Evolutionary conservation across 2,888 invertebrate species (phyloP), one percentile per base, ranked within the genome.

Genomic region (Drosophila nr. perissopoda): DNA sequence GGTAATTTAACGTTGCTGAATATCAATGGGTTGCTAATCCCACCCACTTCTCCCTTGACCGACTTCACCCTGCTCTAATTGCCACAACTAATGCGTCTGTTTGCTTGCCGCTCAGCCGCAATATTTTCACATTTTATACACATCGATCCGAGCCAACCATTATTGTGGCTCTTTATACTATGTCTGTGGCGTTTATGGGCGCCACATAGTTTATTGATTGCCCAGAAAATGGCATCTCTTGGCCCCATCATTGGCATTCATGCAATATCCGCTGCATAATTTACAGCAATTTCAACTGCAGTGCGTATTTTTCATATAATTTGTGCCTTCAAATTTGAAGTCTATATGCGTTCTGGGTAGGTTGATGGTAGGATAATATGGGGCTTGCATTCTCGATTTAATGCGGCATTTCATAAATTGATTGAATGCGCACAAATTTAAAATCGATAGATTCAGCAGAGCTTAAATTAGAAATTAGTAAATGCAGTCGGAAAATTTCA

Each of bases 251-350:
- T 82, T 84, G 89, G 54, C 65, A 88, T 83, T 86, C 90, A 74
- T 64, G 69, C 73, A 69, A 66, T 64, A 74, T 68, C 69, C 70
- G 63, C 62, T 89, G 91, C 72, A 90, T 87, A 90, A 89, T 85
- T 85, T 87, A 90, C 89, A 87, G 71, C 74, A 70, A 74, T 88
- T 90, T 88, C 65, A 56, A 56, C 51, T 58, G 72, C 54, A 62
- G 33, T 63, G 66, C 52, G 58, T 58, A 65, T 79, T 48, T 59
- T 34, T 49, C 36, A 40, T 31, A 38, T 52, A 25, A 5, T 42
- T 58, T 48, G 51, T 27, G 18, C 4, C 3, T 21, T 8, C 36
- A 49, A 56, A 48, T 21, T 46, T 59, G 25, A 48, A 25, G 25
- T 11, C 40, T 60, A 21, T 25, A 16, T 46, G 46, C 46, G 21